Conservation (phyloP, 1,140 invertebrate genomes). For the Leptinotarsa lineolata region DNA sequence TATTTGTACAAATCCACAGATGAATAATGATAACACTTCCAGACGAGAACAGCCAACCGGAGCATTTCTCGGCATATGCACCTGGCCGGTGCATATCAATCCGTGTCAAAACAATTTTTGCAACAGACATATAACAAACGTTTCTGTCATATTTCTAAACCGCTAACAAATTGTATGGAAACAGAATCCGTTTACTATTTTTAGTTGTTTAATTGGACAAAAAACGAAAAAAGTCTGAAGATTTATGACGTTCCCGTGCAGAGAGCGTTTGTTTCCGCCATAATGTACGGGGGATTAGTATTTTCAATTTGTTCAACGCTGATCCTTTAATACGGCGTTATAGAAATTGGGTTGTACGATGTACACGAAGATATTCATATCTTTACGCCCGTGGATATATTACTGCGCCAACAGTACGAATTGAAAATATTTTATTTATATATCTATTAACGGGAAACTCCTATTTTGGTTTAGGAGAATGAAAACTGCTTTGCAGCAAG, state of each 20-base stretch:
- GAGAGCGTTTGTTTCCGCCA: conserved; percentile 19
- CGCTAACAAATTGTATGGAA: conserved; percentile 16
- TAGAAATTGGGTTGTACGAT: too few species aligned
- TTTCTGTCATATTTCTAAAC: conserved; percentile 22
- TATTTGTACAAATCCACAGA: too few species aligned
- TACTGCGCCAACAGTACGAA: too few species aligned
- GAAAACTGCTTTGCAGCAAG: too few species aligned
- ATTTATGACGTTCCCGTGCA: not conserved
- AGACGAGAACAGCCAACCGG: too few species aligned
- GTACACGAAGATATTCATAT: too few species aligned
- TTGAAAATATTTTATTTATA: too few species aligned
- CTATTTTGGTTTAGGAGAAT: too few species aligned
- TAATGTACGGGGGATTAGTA: conserved; percentile 15
- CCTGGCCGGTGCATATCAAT: conserved; percentile 10
- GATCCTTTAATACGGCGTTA: too few species aligned
- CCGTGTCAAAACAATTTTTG: conserved; percentile 19
- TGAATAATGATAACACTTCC: too few species aligned
- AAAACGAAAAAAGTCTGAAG: conserved; percentile 13
- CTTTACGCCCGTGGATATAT: too few species aligned
- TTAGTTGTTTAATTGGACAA: conserved; percentile 20
- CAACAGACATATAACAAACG: conserved; percentile 9
- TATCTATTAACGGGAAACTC: too few species aligned
- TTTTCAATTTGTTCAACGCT: conserved; percentile 2
- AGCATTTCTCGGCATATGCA: not conserved
- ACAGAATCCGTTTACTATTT: conserved; percentile 16